These are phyloP conservation scores for Lasioglossum morio DNA, from an alignment of 2,888 invertebrate genomes.

Conservation along the genomic window DNA sequence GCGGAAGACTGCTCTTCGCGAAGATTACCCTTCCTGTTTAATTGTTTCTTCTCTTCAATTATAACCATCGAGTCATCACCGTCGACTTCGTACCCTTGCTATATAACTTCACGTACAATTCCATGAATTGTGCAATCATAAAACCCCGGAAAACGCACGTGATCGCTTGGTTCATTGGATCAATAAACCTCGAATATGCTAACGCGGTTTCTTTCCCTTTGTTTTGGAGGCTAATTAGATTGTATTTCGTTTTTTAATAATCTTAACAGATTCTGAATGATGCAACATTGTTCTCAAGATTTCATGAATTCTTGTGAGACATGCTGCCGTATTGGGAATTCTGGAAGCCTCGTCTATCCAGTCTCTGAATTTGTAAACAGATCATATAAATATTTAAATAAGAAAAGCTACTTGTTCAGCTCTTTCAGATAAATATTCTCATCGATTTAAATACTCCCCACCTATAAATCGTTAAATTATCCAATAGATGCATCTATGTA, in stretches of 20 bases:
- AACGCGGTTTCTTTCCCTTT: not conserved
- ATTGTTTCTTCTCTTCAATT: not conserved
- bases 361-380: too few species aligned
- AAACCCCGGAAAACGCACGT: conserved; percentile 1
- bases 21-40: not conserved
- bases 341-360: too few species aligned
- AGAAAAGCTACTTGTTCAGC: not conserved
- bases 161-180: conserved; percentile 8
- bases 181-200: conserved; percentile 1
- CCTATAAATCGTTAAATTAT: not conserved
- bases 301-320: too few species aligned
- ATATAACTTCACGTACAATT: conserved; percentile 9
- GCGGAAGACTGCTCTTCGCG: not conserved
- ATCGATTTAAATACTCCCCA: not conserved
- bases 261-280: too few species aligned
- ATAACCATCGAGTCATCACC: not conserved
- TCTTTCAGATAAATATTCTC: not conserved
- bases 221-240: too few species aligned
- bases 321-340: too few species aligned
- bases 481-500: not conserved
- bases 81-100: conserved; percentile 38
- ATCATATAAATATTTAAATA: not conserved
- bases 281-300: too few species aligned
- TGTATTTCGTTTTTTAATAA: too few species aligned
- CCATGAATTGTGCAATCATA: conserved; percentile 34